These are phyloP conservation scores for Acromyrmex heyeri DNA, from an alignment of 1,140 invertebrate species.

Conservation along the genomic window DNA sequence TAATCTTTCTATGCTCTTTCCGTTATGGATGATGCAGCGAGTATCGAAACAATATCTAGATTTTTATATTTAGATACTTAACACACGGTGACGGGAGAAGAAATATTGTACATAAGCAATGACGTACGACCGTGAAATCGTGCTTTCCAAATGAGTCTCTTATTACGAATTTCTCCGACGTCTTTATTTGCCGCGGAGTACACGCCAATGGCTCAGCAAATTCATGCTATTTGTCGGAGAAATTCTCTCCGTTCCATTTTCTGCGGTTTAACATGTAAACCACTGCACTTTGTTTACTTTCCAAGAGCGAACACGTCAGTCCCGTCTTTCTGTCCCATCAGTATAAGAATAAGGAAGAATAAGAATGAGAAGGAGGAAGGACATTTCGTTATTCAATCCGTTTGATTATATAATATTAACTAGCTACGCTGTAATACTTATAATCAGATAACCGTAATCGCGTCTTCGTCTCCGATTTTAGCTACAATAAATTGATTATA, in stretches of 20 bases:
- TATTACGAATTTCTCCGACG: conserved; percentile 57
- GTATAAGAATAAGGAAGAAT: conserved; percentile 18
- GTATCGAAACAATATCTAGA: not conserved
- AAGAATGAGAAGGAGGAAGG: not conserved
- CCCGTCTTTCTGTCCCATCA: conserved; percentile 12
- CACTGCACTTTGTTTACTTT: conserved; percentile 62
- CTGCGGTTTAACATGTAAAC: conserved; percentile 63
- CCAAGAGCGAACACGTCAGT: conserved; percentile 52
- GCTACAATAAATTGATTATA: conserved; percentile 23
- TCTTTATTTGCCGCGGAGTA: conserved; percentile 54
- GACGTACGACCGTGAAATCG: conserved; percentile 61
- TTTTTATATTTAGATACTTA: conserved; percentile 19
- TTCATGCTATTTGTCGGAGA: conserved; percentile 63
- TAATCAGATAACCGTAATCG: conserved; percentile 7
- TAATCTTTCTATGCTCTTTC: not conserved
- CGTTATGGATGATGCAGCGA: not conserved
- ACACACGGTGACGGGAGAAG: conserved; percentile 9
- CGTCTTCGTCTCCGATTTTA: not conserved
- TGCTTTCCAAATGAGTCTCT: conserved; percentile 61
- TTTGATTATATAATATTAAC: not conserved
- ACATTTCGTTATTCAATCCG: conserved; percentile 14
- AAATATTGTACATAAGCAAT: conserved; percentile 37
- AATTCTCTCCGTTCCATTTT: conserved; percentile 62
- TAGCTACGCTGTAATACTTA: not conserved
- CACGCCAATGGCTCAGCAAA: conserved; percentile 64